These are phyloP conservation scores for Podarcis lilfordi DNA, from an alignment of 2,797 vertebrate species.

Conservation along the genomic window DNA sequence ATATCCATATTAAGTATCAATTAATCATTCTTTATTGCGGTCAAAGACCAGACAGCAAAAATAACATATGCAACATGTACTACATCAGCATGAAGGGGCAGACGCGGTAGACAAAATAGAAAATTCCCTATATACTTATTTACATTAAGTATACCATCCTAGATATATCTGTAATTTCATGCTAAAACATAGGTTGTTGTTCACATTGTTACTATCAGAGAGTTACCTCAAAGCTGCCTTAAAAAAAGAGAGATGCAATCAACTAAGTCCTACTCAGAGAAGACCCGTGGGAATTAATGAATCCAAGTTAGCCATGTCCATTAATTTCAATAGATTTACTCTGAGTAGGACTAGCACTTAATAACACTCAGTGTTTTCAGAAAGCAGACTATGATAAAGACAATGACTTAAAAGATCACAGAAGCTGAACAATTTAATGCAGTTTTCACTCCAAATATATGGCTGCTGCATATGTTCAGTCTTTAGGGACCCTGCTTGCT, in stretches of 20 bases:
- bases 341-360: too few species aligned
- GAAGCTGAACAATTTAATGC: not conserved
- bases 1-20: not conserved
- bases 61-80: too few species aligned
- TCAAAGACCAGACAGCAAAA: too few species aligned
- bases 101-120: too few species aligned
- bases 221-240: not conserved
- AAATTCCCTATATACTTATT: too few species aligned
- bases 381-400: not conserved
- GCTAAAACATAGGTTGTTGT: not conserved
- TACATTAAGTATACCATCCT: not conserved
- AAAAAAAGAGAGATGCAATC: too few species aligned
- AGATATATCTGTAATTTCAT: not conserved
- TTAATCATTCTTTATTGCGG: too few species aligned
- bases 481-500: not conserved
- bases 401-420: slow-evolving; percentile 2
- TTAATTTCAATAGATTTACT: too few species aligned
- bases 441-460: slow-evolving; percentile 1
- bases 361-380: not conserved
- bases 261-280: too few species aligned
- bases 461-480: not conserved
- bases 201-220: not conserved
- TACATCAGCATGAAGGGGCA: too few species aligned
- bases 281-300: too few species aligned
- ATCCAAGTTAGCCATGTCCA: too few species aligned